These are phyloP conservation scores for Chionomys nivalis DNA, from an alignment of 2,113 vertebrate genomes.

Conservation along the genomic window DNA sequence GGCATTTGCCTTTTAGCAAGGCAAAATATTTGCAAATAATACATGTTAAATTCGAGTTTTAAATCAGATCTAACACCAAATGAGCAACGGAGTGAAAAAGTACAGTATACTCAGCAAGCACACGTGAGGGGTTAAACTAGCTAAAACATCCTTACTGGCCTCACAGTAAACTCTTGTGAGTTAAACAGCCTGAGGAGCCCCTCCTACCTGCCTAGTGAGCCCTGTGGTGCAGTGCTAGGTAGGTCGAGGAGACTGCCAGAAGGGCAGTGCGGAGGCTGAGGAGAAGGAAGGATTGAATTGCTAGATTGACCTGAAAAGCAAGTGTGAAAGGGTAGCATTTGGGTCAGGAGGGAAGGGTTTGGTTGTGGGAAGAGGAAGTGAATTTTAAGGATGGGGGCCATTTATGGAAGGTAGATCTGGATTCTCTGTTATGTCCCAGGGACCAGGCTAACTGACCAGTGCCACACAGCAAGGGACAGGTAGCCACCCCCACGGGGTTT, in stretches of 20 bases:
- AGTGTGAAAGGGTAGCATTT: conserved; percentile 60
- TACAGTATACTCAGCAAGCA: not conserved
- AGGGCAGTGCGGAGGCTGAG: not conserved
- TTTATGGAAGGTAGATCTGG: not conserved
- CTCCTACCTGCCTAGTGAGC: conserved; percentile 20
- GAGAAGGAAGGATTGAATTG: conserved; percentile 65
- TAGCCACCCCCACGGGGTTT: not conserved
- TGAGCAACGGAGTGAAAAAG: conserved; percentile 27
- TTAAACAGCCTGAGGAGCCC: not conserved
- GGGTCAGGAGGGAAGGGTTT: conserved; percentile 64
- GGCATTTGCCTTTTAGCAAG: not conserved
- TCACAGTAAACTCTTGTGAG: not conserved
- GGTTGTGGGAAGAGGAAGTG: conserved; percentile 42
- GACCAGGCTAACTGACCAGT: not conserved
- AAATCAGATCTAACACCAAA: conserved; percentile 30
- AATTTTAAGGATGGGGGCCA: not conserved
- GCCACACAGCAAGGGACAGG: not conserved
- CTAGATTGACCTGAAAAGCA: conserved; percentile 71
- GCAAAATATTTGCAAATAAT: conserved; percentile 50
- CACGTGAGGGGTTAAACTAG: conserved; percentile 38
- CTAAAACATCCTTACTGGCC: not conserved
- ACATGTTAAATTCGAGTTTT: conserved; percentile 46
- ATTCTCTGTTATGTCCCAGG: not conserved
- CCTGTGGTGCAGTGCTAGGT: not conserved
- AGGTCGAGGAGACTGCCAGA: conserved; percentile 4